Base-by-base conservation (phyloP, 64 coral and sea anemone species). In the Astreopora myriophthalma region DNA sequence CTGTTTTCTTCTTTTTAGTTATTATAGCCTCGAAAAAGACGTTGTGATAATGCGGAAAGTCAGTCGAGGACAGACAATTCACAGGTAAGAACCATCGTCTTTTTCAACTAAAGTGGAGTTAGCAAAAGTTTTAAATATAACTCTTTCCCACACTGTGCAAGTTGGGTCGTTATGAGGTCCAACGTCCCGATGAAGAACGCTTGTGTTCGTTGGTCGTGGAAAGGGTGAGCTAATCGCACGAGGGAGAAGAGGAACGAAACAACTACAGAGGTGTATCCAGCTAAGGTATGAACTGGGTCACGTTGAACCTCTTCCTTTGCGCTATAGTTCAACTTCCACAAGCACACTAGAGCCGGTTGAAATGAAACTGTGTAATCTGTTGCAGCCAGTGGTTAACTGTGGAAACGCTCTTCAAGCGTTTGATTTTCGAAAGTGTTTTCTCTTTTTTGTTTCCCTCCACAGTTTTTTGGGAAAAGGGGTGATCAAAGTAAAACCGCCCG, bases 391-490 rank as follows among this genome's bases (percentile, higher is more conserved):
- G 12, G 3, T 0, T 26, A 24, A 26, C 0, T 64, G n/a, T n/a
- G n/a, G n/a, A n/a, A n/a, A 24, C 23, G 3, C 61, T 26, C 5
- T n/a, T 64, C n/a, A 64, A 64, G 24, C 0, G 3, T 64, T 25
- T 64, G 20, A 26, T 64, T 64, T 26, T 64, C 61, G 3, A 26
- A 58, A 20, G 11, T 7, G 11, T 26, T n/a, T 64, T 46, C 4
- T 46, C 4, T 22, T 73, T 73, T 73, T 82, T 38, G 19, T 65
- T 38, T 63, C 0, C 57, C 29, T 74, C 46, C 69, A 1, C 35
- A 95, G 94, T 95, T 72, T 88, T 48, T 40, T 95, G 60, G 94
- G 94, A 20, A 95, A 92, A 72, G 94, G 94, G 16, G 28, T 95
- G 29, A 95, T 95, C 75, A 92, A 92, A 55, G 52, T 27, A 13